Base-by-base conservation (phyloP, 2,113 vertebrate genomes). In the Ariopsis seemanni region DNA sequence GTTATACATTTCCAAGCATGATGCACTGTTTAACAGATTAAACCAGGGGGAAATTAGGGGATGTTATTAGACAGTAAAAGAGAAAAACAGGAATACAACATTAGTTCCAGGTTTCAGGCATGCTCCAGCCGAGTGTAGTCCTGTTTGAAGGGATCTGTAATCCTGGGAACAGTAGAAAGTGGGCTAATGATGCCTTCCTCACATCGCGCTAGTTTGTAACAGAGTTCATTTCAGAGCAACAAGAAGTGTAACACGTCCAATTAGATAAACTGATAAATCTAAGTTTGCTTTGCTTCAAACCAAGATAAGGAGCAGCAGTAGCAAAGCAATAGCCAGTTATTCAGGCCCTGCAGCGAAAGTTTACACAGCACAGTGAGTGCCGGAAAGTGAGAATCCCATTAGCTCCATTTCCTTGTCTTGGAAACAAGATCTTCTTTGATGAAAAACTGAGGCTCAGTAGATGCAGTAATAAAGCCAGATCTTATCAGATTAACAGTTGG, bases 401-500 rank as follows among this genome's bases (percentile, higher is more conserved):
- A 86, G 75, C n/a, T 79, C 14, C 67, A 30, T 82, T 72, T 81
- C 53, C 79, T 62, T 71, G 67, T 74, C 65, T 74, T 30, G 42
- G 53, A 87, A 87, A 74, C 86, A 25, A 77, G 42, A 62, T 62
- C 69, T 75, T 50, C 42, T 74, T 83, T 83, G 86, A 83, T 75
- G 69, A 60, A 87, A 77, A 83, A 52, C 30, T 18, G 71, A 74
- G 18, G 57, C 67, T 65, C 60, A 4, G 42, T 60, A 50, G 25
- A n/a, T 30, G 67, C 58, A 52, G 79, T 87, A 74, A 87, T 83
- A n/a, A 87, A 75, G 67, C 50, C 48, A 75, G 80, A 83, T 87
- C 67, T 69, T 53, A 87, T 83, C 80, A 87, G 55, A 74, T 83
- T 83, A 87, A 75, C 80, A 83, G 55, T 27, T 22, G 34, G 53